A percentile compares a stretch with the other conserved stretches of the same genome.
Conservation (phyloP, 2,797 vertebrate species). For the Sparus aurata region DNA sequence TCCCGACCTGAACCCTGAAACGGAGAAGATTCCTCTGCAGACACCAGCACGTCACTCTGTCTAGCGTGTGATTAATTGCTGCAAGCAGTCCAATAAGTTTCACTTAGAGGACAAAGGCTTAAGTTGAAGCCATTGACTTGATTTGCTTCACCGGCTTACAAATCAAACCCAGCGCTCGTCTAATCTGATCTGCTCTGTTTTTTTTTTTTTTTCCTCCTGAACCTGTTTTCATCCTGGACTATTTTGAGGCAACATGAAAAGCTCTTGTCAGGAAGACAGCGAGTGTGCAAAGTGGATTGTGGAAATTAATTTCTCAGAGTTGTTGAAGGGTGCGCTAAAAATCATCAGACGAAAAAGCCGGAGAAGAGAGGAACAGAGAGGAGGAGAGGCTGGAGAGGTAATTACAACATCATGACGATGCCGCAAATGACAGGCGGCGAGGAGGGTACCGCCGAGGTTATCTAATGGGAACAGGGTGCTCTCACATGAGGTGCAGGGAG, state of each 20-base stretch:
- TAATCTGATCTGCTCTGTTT: not conserved
- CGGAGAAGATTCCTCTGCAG: not conserved
- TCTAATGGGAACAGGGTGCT: conserved; percentile 51
- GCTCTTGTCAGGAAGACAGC: not conserved
- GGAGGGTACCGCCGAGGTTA: conserved; percentile 41
- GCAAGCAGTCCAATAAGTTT: conserved; percentile 42
- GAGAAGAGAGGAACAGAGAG: conserved; percentile 4
- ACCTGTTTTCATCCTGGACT: not conserved
- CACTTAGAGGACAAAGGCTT: conserved; percentile 26
- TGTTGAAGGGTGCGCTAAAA: conserved; percentile 15
- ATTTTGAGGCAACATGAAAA: conserved; percentile 30
- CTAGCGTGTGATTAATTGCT: conserved; percentile 14
- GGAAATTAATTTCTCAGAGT: conserved; percentile 38
- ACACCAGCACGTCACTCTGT: not conserved
- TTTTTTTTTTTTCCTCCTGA: conserved; percentile 16
- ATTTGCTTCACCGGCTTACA: conserved; percentile 22
- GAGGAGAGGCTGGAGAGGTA: conserved; percentile 25
- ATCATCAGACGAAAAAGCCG: conserved; percentile 4
- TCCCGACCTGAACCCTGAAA: not conserved
- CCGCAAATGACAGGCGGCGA: conserved; percentile 1
- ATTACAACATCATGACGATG: conserved; percentile 39
- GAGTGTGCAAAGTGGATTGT: not conserved
- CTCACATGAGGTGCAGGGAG: conserved; percentile 27
- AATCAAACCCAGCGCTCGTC: conserved; percentile 20
- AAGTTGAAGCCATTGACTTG: conserved; percentile 13